Evolutionary conservation across 2,888 invertebrate species (phyloP), one percentile per base, ranked within the genome.

Genomic region (Phortica magna): DNA sequence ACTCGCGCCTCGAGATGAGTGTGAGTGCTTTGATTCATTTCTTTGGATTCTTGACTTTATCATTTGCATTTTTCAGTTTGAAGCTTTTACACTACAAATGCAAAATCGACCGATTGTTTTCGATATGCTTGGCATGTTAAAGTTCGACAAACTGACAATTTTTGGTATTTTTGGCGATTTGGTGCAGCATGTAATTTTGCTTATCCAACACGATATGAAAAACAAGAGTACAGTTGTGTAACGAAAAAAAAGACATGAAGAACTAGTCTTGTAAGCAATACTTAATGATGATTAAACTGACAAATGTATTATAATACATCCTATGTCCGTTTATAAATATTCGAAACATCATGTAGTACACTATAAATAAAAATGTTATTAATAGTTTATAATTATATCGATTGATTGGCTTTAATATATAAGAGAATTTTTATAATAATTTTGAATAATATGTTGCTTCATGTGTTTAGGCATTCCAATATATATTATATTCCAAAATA

Each of bases 181-280:
- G 14, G n/a, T 65, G 65, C 39, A 65, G 41, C 65, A 65, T 39
- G 2, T 41, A 7, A 5, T 65, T 5, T 7, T 65, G 5, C 39
- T 65, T 14, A 65, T 65, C 3, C 65, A 65, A 65, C 14, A 41
- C 65, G 41, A 39, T 65, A 12, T 65, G 41, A 65, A 65, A 17
- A 65, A 14, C 10, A 41, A 39, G 5, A 31, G 31, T 31, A 0
- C 31, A 31, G 31, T 31, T 43, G 43, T 43, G 43, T 43, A 43
- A 43, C 6, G 10, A 43, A 43, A 43, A 43, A 43, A 43, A 7
- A 43, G 10, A n/a, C n/a, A n/a, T n/a, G n/a, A n/a, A n/a, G n/a
- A n/a, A n/a, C n/a, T n/a, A n/a, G n/a, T n/a, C n/a, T n/a, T n/a
- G n/a, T n/a, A n/a, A n/a, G n/a, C n/a, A n/a, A n/a, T n/a, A n/a